Percentiles rank a stretch among this genome's conserved stretches.
Evolutionary conservation across 2,113 vertebrate species (phyloP).

Genomic region (Jaculus jaculus): DNA sequence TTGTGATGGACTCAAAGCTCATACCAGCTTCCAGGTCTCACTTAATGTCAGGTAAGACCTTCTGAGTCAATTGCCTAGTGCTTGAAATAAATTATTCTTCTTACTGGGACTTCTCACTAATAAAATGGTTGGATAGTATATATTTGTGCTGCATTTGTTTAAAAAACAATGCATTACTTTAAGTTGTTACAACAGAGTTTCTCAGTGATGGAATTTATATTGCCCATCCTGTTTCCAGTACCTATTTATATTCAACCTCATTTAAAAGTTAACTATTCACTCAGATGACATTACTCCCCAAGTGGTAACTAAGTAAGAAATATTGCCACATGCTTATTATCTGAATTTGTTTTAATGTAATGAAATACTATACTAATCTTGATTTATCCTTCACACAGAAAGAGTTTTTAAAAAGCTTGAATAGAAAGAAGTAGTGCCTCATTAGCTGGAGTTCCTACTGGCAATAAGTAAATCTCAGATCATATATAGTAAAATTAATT

Average conservation of each 20-base stretch:
- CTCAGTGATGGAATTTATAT: background rate
- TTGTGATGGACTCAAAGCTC: constrained; percentile 67
- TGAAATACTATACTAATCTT: constrained; percentile 18
- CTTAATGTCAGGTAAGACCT: constrained; percentile 81
- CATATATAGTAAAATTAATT: background rate
- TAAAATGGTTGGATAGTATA: background rate
- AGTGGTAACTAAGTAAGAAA: background rate
- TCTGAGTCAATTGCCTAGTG: background rate
- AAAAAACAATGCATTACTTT: background rate
- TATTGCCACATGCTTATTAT: background rate
- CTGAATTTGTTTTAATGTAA: constrained; percentile 29
- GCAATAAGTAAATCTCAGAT: constrained; percentile 17
- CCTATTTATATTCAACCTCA: background rate
- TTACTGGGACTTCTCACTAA: no score
- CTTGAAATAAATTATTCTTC: background rate
- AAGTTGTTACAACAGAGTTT: background rate
- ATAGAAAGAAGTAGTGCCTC: background rate
- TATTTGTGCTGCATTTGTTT: background rate
- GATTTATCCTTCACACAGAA: background rate
- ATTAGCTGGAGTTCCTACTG: background rate
- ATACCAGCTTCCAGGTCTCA: constrained; percentile 79
- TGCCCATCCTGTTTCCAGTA: background rate
- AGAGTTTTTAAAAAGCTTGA: background rate
- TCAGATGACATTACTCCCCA: background rate
- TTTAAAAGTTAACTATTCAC: background rate